A percentile compares a stretch with the other conserved stretches of the same genome.
These are phyloP conservation scores for Oreortyx pictus DNA, from an alignment of 2,797 vertebrate genomes.

Conservation along the genomic window DNA sequence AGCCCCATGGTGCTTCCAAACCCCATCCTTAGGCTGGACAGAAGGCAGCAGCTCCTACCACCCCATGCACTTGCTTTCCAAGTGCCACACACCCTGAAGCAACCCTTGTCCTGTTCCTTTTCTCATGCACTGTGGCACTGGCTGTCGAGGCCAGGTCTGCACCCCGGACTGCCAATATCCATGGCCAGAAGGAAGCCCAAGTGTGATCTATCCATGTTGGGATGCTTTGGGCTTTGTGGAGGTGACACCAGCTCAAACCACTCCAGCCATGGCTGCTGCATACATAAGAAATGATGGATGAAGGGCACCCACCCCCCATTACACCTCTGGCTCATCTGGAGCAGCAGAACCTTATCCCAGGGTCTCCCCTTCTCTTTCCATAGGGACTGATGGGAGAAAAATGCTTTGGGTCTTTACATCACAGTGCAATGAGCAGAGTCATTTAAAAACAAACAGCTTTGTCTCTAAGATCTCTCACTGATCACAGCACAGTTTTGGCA, in stretches of 20 bases:
- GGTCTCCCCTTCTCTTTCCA: neutral
- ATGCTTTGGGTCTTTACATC: rapidly evolving
- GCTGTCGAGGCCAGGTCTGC: neutral
- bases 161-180: rapidly evolving
- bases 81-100: neutral
- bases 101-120: neutral
- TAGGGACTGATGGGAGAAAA: neutral
- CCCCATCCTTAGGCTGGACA: rapidly evolving
- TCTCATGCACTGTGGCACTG: rapidly evolving
- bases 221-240: neutral
- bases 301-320: neutral
- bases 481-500: neutral
- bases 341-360: rapidly evolving
- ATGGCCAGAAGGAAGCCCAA: neutral
- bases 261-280: neutral
- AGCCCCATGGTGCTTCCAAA: neutral
- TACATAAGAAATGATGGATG: rapidly evolving
- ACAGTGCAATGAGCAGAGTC: neutral
- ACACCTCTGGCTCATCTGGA: rapidly evolving
- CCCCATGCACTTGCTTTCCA: neutral
- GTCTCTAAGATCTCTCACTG: rapidly evolving
- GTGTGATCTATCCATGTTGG: neutral
- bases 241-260: neutral
- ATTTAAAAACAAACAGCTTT: neutral
- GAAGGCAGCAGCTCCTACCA: neutral